These are phyloP conservation scores for Ennomos erosarius DNA, from an alignment of 2,888 invertebrate species.

Conservation along the genomic window DNA sequence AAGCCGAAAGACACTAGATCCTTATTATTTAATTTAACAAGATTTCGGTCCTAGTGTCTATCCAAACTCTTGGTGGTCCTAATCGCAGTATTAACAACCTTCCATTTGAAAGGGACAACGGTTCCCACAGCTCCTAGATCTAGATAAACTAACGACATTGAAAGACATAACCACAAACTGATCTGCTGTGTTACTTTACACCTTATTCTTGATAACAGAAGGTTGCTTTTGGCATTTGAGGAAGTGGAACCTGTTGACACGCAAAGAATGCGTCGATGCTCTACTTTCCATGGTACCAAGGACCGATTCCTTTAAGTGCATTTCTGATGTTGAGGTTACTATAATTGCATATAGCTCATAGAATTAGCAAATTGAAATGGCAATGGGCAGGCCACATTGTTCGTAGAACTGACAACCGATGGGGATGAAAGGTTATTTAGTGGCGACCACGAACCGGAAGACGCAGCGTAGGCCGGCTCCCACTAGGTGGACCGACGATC, in stretches of 20 bases:
- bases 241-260: constrained; percentile 49
- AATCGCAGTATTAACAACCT: constrained; percentile 57
- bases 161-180: constrained; percentile 36
- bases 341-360: too few species aligned
- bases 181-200: constrained; percentile 22
- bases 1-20: too few species aligned
- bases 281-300: constrained; percentile 69
- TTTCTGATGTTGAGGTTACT: constrained; percentile 3
- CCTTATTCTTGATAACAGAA: constrained; percentile 21
- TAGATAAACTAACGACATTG: constrained; percentile 45
- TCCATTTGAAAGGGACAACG: constrained; percentile 71
- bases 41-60: constrained; percentile 3
- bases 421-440: too few species aligned
- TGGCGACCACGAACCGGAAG: too few species aligned
- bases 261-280: constrained; percentile 66
- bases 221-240: constrained; percentile 30
- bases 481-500: too few species aligned
- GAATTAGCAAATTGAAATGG: too few species aligned
- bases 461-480: too few species aligned
- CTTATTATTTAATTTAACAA: too few species aligned
- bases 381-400: too few species aligned
- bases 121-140: constrained; percentile 76
- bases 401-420: too few species aligned
- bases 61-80: constrained; percentile 18
- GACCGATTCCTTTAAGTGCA: constrained; percentile 43